These are phyloP conservation scores for Aleiodes alternator DNA, from an alignment of 2,888 invertebrate genomes.

Conservation along the genomic window DNA sequence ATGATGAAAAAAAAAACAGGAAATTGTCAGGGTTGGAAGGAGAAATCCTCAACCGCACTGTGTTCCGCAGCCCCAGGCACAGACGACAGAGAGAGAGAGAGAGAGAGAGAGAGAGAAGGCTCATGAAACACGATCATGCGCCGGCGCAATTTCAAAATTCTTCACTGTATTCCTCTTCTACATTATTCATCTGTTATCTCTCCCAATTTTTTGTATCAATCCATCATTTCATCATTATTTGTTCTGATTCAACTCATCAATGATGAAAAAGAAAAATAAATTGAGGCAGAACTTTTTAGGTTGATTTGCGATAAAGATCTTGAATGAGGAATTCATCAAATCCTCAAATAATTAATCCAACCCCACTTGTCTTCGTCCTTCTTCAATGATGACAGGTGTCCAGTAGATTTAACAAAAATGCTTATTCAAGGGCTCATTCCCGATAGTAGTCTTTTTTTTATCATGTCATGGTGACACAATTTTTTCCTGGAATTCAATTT, in stretches of 20 bases:
- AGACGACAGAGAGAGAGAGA: not conserved
- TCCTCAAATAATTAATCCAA: too few relatives aligned
- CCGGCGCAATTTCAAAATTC: slow-evolving; percentile 47
- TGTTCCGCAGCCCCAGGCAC: slow-evolving; percentile 44
- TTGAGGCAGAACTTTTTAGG: too few relatives aligned
- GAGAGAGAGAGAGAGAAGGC: slow-evolving; percentile 11
- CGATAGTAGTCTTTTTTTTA: too few relatives aligned
- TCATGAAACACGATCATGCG: slow-evolving; percentile 37
- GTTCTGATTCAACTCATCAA: not conserved
- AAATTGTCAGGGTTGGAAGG: slow-evolving; percentile 15
- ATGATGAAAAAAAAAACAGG: slow-evolving; percentile 11
- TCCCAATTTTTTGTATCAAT: not conserved
- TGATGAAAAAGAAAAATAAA: too few relatives aligned
- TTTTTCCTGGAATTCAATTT: too few relatives aligned
- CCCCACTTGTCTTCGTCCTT: too few relatives aligned
- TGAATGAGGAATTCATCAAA: too few relatives aligned
- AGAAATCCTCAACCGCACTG: slow-evolving; percentile 31
- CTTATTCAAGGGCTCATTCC: too few relatives aligned
- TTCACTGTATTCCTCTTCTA: slow-evolving; percentile 14
- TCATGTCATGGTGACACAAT: too few relatives aligned
- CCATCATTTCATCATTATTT: not conserved
- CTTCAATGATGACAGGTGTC: too few relatives aligned
- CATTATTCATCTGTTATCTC: slow-evolving; percentile 9
- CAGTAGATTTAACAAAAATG: too few relatives aligned
- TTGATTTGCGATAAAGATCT: too few relatives aligned